Conservation (phyloP, 2,888 invertebrate species). For the Drosophila subsilvestris region DNA sequence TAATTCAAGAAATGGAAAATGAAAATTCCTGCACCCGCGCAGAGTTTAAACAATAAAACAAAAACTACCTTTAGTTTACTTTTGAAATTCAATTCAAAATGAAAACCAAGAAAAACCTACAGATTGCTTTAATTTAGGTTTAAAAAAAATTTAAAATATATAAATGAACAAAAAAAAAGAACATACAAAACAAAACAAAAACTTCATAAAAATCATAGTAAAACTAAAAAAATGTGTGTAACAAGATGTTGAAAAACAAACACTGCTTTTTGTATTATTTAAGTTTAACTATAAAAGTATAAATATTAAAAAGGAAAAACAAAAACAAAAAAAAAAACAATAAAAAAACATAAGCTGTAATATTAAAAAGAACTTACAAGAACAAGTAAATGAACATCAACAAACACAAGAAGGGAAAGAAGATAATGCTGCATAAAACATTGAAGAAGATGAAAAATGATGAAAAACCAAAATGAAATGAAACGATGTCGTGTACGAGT, state of each 20-base stretch:
- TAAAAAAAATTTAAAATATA: constrained; percentile 54
- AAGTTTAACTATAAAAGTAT: constrained; percentile 80
- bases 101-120: constrained; percentile 48
- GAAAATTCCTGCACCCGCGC: constrained; percentile 9
- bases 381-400: constrained; percentile 58
- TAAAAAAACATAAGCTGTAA: constrained; percentile 60
- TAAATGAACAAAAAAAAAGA: constrained; percentile 44
- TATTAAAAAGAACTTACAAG: constrained; percentile 46
- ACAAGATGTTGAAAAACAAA: constrained; percentile 73
- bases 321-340: constrained; percentile 40
- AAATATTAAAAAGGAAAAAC: constrained; percentile 58
- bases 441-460: constrained; percentile 40
- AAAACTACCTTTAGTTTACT: constrained; percentile 26
- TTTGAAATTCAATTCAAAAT: constrained; percentile 52
- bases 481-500: constrained; percentile 64
- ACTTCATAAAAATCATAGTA: constrained; percentile 68
- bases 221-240: constrained; percentile 64
- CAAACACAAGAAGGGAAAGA: constrained; percentile 51
- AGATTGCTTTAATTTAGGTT: constrained; percentile 82
- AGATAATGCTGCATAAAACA: constrained; percentile 57
- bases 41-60: constrained; percentile 37
- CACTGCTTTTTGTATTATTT: constrained; percentile 83
- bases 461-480: constrained; percentile 34
- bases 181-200: constrained; percentile 42
- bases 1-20: constrained; percentile 23